Evolutionary conservation across 2,113 vertebrate genomes (phyloP).

Genomic region (Lepus americanus): DNA sequence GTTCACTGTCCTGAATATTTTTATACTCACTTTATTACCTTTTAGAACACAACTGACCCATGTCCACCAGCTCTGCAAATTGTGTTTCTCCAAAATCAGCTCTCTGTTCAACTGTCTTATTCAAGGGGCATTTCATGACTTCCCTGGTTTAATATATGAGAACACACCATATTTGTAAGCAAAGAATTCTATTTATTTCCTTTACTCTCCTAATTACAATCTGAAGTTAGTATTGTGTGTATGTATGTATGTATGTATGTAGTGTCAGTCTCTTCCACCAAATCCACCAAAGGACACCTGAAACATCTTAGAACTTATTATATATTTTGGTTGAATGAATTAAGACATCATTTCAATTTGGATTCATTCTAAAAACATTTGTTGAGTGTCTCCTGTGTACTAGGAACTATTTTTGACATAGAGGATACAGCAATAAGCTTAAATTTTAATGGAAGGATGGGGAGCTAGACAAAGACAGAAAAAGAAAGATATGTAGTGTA

Average conservation of each 20-base stretch:
- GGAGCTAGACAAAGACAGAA: background rate
- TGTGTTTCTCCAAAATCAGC: background rate
- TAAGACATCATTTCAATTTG: background rate
- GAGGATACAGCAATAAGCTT: background rate
- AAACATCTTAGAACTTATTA: background rate
- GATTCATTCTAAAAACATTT: background rate
- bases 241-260: background rate
- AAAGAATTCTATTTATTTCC: background rate
- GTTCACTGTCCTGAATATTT: background rate
- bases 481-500: background rate
- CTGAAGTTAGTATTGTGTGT: background rate
- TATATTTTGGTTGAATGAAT: background rate
- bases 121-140: background rate
- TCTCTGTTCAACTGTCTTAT: background rate
- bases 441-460: background rate
- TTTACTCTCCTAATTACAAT: background rate
- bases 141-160: background rate
- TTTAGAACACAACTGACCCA: background rate
- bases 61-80: background rate
- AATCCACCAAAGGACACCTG: background rate
- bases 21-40: background rate
- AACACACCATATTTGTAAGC: background rate
- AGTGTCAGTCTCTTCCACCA: background rate
- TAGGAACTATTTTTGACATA: background rate
- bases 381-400: background rate